Percentiles rank a stretch among this genome's conserved stretches.
Conservation (phyloP, 2,113 vertebrate genomes). For the Gopherus evgoodei region DNA sequence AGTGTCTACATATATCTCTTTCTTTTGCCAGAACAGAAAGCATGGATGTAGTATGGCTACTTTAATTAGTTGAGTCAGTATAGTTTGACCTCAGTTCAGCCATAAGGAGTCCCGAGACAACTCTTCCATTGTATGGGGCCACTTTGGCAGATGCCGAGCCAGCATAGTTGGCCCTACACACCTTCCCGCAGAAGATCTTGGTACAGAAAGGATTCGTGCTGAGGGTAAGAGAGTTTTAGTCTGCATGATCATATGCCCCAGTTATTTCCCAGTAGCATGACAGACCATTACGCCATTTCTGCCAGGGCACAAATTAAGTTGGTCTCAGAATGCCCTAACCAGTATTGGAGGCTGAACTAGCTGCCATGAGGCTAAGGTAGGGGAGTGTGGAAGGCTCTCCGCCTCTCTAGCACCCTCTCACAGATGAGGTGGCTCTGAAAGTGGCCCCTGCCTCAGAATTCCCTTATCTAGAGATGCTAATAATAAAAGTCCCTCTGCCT, state of each 20-base stretch:
- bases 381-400: too few relatives aligned
- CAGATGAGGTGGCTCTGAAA: too few relatives aligned
- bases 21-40: background rate
- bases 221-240: background rate
- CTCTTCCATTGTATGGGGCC: background rate
- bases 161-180: background rate
- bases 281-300: fast-evolving
- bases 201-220: background rate
- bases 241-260: background rate
- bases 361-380: too few relatives aligned
- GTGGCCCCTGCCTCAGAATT: too few relatives aligned
- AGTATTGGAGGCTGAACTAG: background rate
- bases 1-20: background rate
- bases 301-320: background rate
- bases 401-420: too few relatives aligned
- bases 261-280: background rate
- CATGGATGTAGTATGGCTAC: background rate
- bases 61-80: background rate
- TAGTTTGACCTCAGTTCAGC: background rate
- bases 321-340: fast-evolving
- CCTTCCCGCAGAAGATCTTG: background rate
- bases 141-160: background rate
- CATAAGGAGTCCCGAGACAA: background rate
- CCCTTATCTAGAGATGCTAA: too few relatives aligned
- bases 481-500: too few relatives aligned